These are phyloP conservation scores for Ooceraea biroi DNA, from an alignment of 1,140 invertebrate genomes.

Conservation along the genomic window DNA sequence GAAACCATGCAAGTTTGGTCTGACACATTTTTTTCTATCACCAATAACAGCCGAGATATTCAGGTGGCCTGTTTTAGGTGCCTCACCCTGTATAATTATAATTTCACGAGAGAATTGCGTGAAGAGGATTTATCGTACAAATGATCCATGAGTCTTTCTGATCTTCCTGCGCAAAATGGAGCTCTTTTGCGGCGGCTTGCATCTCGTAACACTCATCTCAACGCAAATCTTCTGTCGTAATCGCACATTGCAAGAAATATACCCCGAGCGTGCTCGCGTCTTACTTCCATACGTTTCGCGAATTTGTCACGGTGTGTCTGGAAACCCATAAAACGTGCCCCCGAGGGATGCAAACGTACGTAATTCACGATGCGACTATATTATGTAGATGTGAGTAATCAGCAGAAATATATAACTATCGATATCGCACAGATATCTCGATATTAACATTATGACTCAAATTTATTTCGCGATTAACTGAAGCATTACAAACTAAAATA, in stretches of 20 bases:
- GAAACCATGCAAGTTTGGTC: too few relatives aligned
- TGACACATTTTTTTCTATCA: too few relatives aligned
- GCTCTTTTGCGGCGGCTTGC: neutral
- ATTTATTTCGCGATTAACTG: conserved; percentile 1
- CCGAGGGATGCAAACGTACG: neutral
- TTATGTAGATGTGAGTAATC: neutral
- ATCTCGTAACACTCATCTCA: neutral
- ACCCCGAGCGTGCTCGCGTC: neutral
- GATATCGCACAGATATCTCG: too few relatives aligned
- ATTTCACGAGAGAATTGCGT: too few relatives aligned
- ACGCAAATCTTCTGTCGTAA: conserved; percentile 19
- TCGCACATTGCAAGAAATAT: conserved; percentile 1
- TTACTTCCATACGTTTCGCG: conserved; percentile 7
- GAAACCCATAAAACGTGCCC: conserved; percentile 8
- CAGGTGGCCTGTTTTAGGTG: too few relatives aligned
- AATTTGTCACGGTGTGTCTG: conserved; percentile 35
- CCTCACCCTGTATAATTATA: too few relatives aligned
- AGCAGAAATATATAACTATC: neutral
- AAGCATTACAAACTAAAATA: too few relatives aligned
- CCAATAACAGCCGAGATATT: too few relatives aligned
- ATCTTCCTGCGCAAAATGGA: neutral
- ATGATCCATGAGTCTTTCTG: neutral
- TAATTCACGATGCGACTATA: neutral
- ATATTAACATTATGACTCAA: too few relatives aligned
- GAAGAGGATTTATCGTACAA: neutral